Base-by-base conservation (phyloP, 2,797 vertebrate species). In the Chromobotia macracanthus region DNA sequence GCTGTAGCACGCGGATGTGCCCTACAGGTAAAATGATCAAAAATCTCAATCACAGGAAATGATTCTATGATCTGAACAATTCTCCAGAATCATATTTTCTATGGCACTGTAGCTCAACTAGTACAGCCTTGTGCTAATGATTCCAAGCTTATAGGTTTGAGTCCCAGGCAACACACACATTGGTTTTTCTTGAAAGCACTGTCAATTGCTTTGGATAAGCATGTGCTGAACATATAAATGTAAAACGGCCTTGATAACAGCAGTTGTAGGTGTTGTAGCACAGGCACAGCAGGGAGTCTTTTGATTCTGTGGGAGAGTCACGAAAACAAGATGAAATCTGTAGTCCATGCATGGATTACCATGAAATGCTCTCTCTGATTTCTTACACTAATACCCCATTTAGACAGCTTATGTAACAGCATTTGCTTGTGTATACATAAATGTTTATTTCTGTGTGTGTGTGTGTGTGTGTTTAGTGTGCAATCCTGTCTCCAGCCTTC, bases 401-500 rank as follows among this genome's bases (percentile, higher is more conserved):
- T 72, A 72, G 69, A 79, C 77, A 25, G 31, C 60, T 82, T 77
- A 65, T 81, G 58, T 77, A 81, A 81, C 35, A 76, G 67, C 23
- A 56, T 77, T 82, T 80, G 2, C 60, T 25, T 85, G 65, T 67
- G 5, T 80, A 68, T 73, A 80, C 84, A 61, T 70, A 71, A 31
- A 55, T 78, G 15, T 72, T 46, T 80, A 31, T 82, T 60, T 79
- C 51, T 83, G 75, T 82, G 79, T 74, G 58, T n/a, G 12, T 84
- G n/a, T n/a, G 65, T 83, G 53, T 81, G 75, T 82, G 79, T 74
- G 58, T 82, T 79, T 82, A 99, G 98, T 99, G 98, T 87, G 98
- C 98, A 66, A 99, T 99, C 89, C 89, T 99, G 82, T 99, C 98
- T 1, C 98, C 98, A 83, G 98, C 97, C 1, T 99, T 99, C 90